phyloP scores from a whole-genome alignment of 2,113 vertebrate species.

The Mastomys coucha region DNA sequence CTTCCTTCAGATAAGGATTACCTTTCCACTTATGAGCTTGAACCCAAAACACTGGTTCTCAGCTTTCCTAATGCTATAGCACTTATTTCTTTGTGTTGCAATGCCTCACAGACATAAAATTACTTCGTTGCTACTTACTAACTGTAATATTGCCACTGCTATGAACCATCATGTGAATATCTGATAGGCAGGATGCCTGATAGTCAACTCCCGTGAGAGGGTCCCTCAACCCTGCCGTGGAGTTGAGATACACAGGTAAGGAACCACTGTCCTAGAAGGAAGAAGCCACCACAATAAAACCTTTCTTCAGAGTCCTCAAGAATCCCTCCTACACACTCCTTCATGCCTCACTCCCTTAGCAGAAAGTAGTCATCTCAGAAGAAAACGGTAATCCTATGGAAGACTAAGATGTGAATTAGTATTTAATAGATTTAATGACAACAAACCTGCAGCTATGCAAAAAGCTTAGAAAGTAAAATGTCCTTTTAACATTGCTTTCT shows the following conservation, averaged over 20 bases:
- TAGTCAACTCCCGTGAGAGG: background rate
- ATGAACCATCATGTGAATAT: background rate
- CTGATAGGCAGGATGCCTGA: background rate
- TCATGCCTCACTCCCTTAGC: background rate
- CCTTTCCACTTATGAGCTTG: background rate
- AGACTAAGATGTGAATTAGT: background rate
- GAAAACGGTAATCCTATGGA: background rate
- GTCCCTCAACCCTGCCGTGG: no score
- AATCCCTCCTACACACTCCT: background rate
- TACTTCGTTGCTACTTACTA: background rate
- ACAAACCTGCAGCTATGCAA: background rate
- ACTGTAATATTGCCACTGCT: background rate
- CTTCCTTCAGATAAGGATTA: background rate
- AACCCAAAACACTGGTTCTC: background rate
- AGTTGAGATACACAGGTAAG: background rate
- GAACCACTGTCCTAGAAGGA: background rate
- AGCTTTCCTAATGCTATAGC: background rate
- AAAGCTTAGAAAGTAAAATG: slow-evolving; percentile 6
- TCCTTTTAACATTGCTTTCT: slow-evolving; percentile 37
- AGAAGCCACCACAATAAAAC: fast-evolving
- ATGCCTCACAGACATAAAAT: background rate
- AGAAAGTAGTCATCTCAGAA: background rate
- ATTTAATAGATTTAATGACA: slow-evolving; percentile 34
- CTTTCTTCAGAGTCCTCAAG: background rate
- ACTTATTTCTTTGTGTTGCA: background rate